Conservation (phyloP, 2,797 vertebrate species). For the Zenarchopterus dispar region DNA sequence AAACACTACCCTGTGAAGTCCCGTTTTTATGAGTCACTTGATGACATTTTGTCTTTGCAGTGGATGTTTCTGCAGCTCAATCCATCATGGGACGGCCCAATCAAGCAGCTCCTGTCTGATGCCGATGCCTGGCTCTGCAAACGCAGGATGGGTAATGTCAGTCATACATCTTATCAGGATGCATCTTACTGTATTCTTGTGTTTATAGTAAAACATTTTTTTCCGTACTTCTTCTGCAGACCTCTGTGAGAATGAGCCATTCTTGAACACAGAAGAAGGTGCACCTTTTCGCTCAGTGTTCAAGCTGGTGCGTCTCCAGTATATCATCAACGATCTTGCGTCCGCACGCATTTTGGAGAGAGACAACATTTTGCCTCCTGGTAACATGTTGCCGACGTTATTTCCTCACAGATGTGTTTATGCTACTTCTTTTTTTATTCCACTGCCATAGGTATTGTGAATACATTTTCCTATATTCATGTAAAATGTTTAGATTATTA, state of each 20-base stretch:
- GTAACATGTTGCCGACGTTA: constrained; percentile 71
- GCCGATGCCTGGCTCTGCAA: constrained; percentile 95
- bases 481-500: constrained; percentile 20
- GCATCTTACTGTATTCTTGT: background rate
- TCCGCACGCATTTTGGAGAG: constrained; percentile 93
- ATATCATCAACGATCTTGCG: constrained; percentile 96
- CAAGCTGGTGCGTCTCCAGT: constrained; percentile 90
- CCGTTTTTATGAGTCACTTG: background rate
- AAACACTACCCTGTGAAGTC: no score
- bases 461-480: background rate
- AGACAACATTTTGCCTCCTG: constrained; percentile 91
- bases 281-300: constrained; percentile 86
- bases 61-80: constrained; percentile 99
- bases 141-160: constrained; percentile 85
- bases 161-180: background rate
- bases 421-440: background rate
- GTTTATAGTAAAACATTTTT: background rate
- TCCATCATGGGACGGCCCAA: constrained; percentile 91
- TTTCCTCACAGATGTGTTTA: background rate
- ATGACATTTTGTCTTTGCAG: constrained; percentile 68
- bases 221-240: constrained; percentile 61
- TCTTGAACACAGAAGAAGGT: constrained; percentile 90
- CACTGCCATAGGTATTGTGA: background rate
- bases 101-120: constrained; percentile 92
- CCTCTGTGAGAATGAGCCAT: constrained; percentile 81